Percentiles rank a stretch among this genome's conserved stretches.
Conservation (phyloP, 53 echinoderm and acorn worm genomes). For the Temnopleurus reevesii region DNA sequence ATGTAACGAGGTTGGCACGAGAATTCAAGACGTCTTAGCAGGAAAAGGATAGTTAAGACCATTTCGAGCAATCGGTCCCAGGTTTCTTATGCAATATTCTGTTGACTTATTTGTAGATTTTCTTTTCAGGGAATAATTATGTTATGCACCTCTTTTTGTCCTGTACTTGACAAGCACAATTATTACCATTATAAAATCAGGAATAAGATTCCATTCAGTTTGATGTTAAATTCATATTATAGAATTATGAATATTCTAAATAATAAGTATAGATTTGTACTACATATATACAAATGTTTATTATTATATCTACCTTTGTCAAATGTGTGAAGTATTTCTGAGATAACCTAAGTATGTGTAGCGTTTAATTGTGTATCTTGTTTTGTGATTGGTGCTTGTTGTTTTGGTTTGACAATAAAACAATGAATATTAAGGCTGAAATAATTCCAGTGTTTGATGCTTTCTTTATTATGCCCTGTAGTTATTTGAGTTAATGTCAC, state of each 20-base stretch:
- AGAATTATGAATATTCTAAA: neutral
- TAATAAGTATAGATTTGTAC: neutral
- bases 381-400: conserved; percentile 20
- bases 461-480: too few species aligned
- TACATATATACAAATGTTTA: too few species aligned
- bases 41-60: too few species aligned
- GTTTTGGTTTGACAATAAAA: neutral
- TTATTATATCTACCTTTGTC: too few species aligned
- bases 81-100: neutral
- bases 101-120: neutral
- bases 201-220: conserved; percentile 3
- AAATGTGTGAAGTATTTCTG: neutral
- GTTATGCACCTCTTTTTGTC: neutral
- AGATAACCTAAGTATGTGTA: neutral
- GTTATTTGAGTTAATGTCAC: too few species aligned
- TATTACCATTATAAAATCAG: neutral
- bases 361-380: neutral
- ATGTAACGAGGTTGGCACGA: too few species aligned
- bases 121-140: neutral
- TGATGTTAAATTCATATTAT: neutral
- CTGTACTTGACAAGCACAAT: neutral
- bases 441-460: too few species aligned
- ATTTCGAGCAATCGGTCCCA: too few species aligned
- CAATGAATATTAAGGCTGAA: neutral
- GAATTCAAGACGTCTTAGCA: too few species aligned